A percentile compares a stretch with the other conserved stretches of the same genome.
Evolutionary conservation across 2,797 vertebrate genomes (phyloP).

Genomic region (Malurus splendens): DNA sequence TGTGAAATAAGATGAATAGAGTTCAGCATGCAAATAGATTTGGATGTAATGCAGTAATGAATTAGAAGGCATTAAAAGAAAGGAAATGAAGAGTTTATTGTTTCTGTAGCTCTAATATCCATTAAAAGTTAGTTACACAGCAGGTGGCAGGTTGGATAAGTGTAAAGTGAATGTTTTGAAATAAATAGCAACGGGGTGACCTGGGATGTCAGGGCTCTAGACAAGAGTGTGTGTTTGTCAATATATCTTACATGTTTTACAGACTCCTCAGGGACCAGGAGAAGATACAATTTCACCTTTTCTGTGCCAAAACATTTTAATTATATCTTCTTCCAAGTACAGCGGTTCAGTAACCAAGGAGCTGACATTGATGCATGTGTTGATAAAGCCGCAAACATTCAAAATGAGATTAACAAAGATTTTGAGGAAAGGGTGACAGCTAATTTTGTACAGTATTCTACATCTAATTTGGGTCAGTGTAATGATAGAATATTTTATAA

Average conservation of each 20-base stretch:
- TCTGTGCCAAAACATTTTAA: conserved; percentile 99
- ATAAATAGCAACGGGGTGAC: conserved; percentile 81
- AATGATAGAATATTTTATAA: conserved; percentile 93
- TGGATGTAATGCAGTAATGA: not conserved
- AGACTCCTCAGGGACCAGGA: conserved; percentile 78
- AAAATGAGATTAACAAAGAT: conserved; percentile 99
- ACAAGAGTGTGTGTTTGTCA: conserved; percentile 84
- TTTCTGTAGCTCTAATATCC: conserved; percentile 61
- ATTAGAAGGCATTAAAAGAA: conserved; percentile 30
- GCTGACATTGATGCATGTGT: conserved; percentile 99
- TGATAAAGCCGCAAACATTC: conserved; percentile 99
- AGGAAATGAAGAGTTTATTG: conserved; percentile 50
- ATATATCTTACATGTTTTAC: conserved; percentile 83
- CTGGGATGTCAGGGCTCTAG: conserved; percentile 77
- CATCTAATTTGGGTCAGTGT: conserved; percentile 91
- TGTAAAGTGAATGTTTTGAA: conserved; percentile 80
- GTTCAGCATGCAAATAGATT: not conserved
- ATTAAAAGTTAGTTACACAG: conserved; percentile 71
- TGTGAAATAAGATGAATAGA: not conserved
- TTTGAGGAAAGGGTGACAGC: conserved; percentile 99
- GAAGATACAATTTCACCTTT: conserved; percentile 89
- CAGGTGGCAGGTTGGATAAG: conserved; percentile 66
- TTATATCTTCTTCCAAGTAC: conserved; percentile 98
- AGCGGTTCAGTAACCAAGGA: conserved; percentile 98
- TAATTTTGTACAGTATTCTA: conserved; percentile 98